Percentiles rank a stretch among this genome's conserved stretches.
Evolutionary conservation across 1,140 invertebrate genomes (phyloP).

Genomic region (Lanistes nyassanus): DNA sequence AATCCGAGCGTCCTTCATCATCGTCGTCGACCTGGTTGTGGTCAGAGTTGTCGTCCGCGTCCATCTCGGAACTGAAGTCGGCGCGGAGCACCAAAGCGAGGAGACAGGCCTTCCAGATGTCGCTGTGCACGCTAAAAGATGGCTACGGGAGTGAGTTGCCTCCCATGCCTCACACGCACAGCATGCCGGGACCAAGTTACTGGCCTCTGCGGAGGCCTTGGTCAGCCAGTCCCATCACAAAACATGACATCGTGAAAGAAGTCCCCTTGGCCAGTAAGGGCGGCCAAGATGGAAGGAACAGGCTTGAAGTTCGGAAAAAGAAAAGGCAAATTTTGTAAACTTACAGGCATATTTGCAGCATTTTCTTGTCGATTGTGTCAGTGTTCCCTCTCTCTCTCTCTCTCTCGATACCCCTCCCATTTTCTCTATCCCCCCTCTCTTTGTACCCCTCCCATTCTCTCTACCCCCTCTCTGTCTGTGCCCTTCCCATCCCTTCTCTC

Average conservation of each 20-base stretch:
- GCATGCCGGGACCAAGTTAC: conserved; percentile 1
- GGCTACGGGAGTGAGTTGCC: conserved; percentile 27
- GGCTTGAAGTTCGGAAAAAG: no score
- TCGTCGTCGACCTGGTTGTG: not conserved
- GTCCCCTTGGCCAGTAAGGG: conserved; percentile 32
- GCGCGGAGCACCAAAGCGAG: not conserved
- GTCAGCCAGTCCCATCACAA: conserved; percentile 15
- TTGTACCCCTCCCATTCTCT: no score
- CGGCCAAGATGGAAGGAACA: not conserved
- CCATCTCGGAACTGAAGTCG: not conserved
- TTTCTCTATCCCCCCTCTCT: no score
- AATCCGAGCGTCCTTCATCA: not conserved
- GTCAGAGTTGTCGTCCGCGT: not conserved
- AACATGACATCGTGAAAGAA: conserved; percentile 35
- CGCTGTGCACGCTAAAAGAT: conserved; percentile 37
- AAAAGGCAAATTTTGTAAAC: no score
- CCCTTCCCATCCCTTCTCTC: no score
- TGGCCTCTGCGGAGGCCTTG: conserved; percentile 11
- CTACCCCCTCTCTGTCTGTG: no score
- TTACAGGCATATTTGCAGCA: no score
- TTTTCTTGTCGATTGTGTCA: no score
- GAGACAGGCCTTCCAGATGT: conserved; percentile 11
- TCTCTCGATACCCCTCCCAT: no score
- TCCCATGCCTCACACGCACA: conserved; percentile 22
- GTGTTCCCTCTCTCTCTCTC: no score